phyloP scores from a whole-genome alignment of 2,888 invertebrate species.

The Brachynemurus nebulosus region DNA sequence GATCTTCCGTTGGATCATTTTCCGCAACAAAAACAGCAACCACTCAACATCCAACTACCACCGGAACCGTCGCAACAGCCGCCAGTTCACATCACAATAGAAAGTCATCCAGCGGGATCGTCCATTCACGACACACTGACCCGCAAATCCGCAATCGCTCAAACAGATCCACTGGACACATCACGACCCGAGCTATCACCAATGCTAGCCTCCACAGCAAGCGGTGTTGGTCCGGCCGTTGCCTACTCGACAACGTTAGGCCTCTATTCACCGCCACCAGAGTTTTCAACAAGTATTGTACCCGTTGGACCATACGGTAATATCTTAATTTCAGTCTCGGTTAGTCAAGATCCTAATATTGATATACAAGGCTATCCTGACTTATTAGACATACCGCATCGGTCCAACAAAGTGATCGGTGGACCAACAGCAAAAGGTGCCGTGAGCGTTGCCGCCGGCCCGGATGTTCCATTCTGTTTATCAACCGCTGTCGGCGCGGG shows the following conservation, averaged over 20 bases:
- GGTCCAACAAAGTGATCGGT: slow-evolving; percentile 28
- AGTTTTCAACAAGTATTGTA: slow-evolving; percentile 40
- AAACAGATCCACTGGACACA: neutral
- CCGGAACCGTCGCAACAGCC: slow-evolving; percentile 24
- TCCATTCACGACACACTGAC: slow-evolving; percentile 17
- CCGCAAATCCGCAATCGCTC: neutral
- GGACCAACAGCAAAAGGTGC: slow-evolving; percentile 29
- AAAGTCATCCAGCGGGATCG: slow-evolving; percentile 29
- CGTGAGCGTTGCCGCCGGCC: slow-evolving; percentile 30
- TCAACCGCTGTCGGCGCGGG: too few species aligned
- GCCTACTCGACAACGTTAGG: slow-evolving; percentile 32
- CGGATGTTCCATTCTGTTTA: slow-evolving; percentile 21
- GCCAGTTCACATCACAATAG: slow-evolving; percentile 36
- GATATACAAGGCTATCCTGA: slow-evolving; percentile 65
- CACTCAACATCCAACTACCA: slow-evolving; percentile 23
- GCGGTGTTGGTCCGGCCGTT: slow-evolving; percentile 29
- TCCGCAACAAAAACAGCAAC: slow-evolving; percentile 13
- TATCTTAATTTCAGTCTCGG: slow-evolving; percentile 72
- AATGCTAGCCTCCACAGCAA: slow-evolving; percentile 20
- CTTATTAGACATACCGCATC: slow-evolving; percentile 54
- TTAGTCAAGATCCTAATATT: slow-evolving; percentile 52
- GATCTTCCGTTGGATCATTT: neutral
- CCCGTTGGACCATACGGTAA: slow-evolving; percentile 52
- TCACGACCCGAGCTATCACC: slow-evolving; percentile 13
- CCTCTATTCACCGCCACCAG: slow-evolving; percentile 40